Evolutionary conservation across 2,797 vertebrate genomes (phyloP).

Genomic region (Megalops cyprinoides): DNA sequence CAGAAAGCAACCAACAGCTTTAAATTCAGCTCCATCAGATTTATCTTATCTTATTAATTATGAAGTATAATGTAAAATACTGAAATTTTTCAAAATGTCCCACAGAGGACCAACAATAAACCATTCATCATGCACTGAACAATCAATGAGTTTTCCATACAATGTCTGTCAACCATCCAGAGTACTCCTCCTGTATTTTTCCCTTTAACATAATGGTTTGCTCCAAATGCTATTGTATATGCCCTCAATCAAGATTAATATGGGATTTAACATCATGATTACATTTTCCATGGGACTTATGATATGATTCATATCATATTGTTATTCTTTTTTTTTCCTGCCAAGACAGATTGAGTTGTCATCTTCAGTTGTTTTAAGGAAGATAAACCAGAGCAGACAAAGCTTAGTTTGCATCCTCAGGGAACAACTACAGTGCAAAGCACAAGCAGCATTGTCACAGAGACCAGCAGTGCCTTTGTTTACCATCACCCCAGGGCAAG

Average conservation of each 20-base stretch:
- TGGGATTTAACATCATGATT: too few relatives aligned
- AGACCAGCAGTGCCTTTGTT: not conserved
- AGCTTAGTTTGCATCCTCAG: not conserved
- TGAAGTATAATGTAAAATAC: not conserved
- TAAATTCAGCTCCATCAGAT: not conserved
- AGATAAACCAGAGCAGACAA: constrained; percentile 2
- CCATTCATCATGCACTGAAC: not conserved
- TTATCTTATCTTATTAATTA: not conserved
- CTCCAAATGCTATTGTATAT: too few relatives aligned
- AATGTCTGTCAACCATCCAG: too few relatives aligned
- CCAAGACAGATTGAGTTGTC: not conserved
- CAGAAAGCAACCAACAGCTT: too few relatives aligned
- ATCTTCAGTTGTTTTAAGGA: not conserved
- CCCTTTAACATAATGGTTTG: too few relatives aligned
- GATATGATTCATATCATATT: not conserved
- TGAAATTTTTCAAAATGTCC: not conserved
- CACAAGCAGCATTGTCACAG: too few relatives aligned
- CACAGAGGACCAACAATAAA: not conserved
- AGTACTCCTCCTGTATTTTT: too few relatives aligned
- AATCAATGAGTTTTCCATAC: too few relatives aligned
- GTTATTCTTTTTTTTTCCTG: not conserved
- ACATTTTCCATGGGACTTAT: too few relatives aligned
- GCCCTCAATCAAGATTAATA: not conserved
- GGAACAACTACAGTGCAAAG: too few relatives aligned
- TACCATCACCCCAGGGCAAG: not conserved